Base-by-base conservation (phyloP, 2,797 vertebrate genomes). In the Lagocephalus sceleratus region DNA sequence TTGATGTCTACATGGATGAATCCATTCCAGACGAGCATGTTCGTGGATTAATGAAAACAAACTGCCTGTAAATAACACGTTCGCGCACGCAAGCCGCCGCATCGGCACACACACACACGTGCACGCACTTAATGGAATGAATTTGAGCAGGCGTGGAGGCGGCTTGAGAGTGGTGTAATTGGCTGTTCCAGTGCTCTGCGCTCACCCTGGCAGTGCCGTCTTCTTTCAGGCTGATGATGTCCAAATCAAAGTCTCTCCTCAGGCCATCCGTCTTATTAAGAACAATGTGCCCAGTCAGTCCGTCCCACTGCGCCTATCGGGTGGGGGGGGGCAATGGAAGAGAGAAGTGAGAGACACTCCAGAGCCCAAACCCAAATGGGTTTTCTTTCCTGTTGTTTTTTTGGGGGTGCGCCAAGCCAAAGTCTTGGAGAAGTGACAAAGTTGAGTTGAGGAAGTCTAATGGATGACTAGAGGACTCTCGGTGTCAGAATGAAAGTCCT, bases 161-260 rank as follows among this genome's bases (percentile, higher is more conserved):
- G 60, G 63, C 64, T 41, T 59, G 60, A 55, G 52, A 55, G 64
- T 19, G 19, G 41, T 55, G 71, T 78, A 73, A 85, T 82, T 79
- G 78, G 69, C 60, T 59, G 67, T 62, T 69, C 41, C 45, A 51
- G 58, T 51, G 46, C 48, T 61, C 48, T 47, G 20, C 67, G 50
- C 72, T 93, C 91, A 99, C 97, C 94, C 97, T 97, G 83, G 92
- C 89, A 26, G 92, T 91, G 71, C 96, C 95, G 38, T 98, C 96
- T 72, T 99, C 97, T 86, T 95, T 96, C 69, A 99, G 94, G 81
- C 95, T 97, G 89, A 99, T 98, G 78, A 99, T 91, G 86, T 99
- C 97, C 91, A 99, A 90, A 88, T 97, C 92, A 68, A 99, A 99
- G 89, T 98, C 93, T 81, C 91, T 97, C 81, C 97, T 87, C 71